Conservation (phyloP, 2,797 vertebrate species). For the Gastrophryne carolinensis region DNA sequence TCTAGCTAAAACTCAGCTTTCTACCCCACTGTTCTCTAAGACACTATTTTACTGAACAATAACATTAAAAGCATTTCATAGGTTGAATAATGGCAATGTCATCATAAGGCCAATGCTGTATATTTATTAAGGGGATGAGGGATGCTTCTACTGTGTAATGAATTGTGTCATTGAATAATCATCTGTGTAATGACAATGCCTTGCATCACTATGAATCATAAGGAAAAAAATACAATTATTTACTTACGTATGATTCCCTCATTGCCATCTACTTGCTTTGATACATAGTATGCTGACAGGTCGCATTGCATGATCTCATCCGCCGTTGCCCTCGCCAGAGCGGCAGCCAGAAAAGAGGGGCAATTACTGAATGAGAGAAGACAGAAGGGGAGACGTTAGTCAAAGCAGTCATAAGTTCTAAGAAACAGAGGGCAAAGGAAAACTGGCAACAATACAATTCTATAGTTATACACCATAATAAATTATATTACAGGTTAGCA, state of each 20-base stretch:
- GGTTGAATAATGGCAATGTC: too few relatives aligned
- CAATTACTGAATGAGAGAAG: slow-evolving; percentile 73
- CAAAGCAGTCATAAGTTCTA: slow-evolving; percentile 34
- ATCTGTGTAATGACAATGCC: too few relatives aligned
- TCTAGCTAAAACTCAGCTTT: neutral
- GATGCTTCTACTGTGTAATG: neutral
- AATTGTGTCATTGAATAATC: too few relatives aligned
- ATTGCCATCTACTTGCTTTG: slow-evolving; percentile 77
- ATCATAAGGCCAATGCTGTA: too few relatives aligned
- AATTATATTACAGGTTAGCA: slow-evolving; percentile 47
- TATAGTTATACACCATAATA: slow-evolving; percentile 20
- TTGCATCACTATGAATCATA: neutral
- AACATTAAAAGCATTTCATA: neutral
- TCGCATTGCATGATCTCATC: slow-evolving; percentile 89
- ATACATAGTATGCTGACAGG: slow-evolving; percentile 81
- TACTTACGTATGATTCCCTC: slow-evolving; percentile 88
- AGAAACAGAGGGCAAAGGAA: slow-evolving; percentile 38
- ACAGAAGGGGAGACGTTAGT: slow-evolving; percentile 30
- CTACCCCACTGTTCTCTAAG: neutral
- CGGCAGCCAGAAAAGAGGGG: slow-evolving; percentile 92
- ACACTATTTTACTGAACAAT: neutral
- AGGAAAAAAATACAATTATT: neutral
- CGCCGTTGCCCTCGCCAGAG: slow-evolving; percentile 87
- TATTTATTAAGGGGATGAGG: neutral
- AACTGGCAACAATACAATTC: slow-evolving; percentile 29